phyloP scores from a whole-genome alignment of 2,797 vertebrate species.

The Lepus oiostolus region DNA sequence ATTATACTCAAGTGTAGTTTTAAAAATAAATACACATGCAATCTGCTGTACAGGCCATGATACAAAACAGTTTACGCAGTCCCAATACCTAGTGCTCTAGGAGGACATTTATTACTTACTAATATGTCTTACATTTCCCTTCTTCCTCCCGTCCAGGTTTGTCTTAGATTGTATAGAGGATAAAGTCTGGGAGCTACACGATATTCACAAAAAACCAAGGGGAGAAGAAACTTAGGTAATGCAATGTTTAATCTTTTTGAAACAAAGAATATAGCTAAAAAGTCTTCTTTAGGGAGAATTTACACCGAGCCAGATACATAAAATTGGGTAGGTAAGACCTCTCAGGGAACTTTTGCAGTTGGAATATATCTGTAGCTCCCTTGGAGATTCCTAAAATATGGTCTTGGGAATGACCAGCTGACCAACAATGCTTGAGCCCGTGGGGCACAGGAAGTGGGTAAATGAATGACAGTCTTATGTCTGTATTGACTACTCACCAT shows the following conservation, averaged over 20 bases:
- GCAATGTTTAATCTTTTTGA: slow-evolving; percentile 21
- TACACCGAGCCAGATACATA: background rate
- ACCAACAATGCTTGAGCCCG: background rate
- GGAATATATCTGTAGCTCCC: background rate
- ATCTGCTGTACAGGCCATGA: background rate
- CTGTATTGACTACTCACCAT: background rate
- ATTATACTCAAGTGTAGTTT: background rate
- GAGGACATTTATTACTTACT: background rate
- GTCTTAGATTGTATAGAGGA: background rate
- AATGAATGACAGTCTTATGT: background rate
- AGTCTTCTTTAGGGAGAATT: background rate
- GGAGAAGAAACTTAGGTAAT: slow-evolving; percentile 39
- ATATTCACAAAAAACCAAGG: slow-evolving; percentile 33
- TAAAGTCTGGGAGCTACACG: background rate
- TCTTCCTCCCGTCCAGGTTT: background rate
- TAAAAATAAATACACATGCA: background rate
- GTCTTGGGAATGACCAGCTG: background rate
- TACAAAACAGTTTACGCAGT: background rate
- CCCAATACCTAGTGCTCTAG: background rate
- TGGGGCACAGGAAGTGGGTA: background rate
- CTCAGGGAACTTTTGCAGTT: background rate
- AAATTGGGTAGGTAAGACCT: background rate
- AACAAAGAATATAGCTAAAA: background rate
- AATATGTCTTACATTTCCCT: slow-evolving; percentile 8
- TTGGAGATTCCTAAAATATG: slow-evolving; percentile 35